phyloP scores from a whole-genome alignment of 2,113 vertebrate species.

The Callocephalon fimbriatum region DNA sequence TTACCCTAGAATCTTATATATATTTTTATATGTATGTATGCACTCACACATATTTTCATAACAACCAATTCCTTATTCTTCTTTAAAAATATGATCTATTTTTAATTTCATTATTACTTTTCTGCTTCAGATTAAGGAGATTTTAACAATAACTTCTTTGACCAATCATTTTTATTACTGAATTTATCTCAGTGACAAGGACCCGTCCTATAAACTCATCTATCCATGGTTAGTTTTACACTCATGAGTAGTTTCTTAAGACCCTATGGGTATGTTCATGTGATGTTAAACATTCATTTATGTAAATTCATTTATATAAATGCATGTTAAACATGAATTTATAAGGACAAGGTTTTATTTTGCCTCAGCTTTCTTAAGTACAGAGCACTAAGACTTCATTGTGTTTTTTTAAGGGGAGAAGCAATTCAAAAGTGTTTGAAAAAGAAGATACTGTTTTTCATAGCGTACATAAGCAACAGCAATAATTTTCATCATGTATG shows the following conservation, averaged over 20 bases:
- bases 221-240: not conserved
- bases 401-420: conserved; percentile 12
- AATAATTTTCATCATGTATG: conserved; percentile 7
- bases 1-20: not conserved
- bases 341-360: conserved; percentile 4
- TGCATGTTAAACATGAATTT: not conserved
- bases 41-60: not conserved
- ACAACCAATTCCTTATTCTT: not conserved
- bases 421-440: conserved; percentile 43
- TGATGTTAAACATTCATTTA: not conserved
- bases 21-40: not conserved
- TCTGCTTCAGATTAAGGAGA: not conserved
- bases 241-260: not conserved
- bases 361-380: not conserved
- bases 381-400: conserved; percentile 9
- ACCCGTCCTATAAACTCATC: not conserved
- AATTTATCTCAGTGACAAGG: not conserved
- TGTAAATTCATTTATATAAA: no score
- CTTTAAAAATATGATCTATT: not conserved
- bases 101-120: not conserved
- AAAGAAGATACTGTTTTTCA: conserved; percentile 31
- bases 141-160: not conserved
- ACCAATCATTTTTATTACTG: not conserved
- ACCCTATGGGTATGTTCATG: not conserved
- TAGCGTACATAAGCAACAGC: conserved; percentile 5